Conservation (phyloP, 2,888 invertebrate species). For the Hydraecia micacea region DNA sequence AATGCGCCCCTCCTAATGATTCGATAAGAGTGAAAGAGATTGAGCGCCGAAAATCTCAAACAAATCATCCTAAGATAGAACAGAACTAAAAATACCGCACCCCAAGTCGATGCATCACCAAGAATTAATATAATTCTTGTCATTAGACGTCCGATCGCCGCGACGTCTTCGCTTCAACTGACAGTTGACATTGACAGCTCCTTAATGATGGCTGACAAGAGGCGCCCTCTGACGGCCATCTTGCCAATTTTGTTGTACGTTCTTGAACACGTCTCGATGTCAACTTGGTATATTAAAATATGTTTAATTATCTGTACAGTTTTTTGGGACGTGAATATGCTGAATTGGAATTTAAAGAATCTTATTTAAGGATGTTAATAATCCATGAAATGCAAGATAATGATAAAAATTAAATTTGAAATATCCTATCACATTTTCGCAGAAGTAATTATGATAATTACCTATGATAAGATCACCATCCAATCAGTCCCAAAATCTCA, state of each 20-base stretch:
- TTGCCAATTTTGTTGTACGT: slow-evolving; percentile 67
- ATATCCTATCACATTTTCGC: slow-evolving; percentile 7
- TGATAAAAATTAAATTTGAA: slow-evolving; percentile 20
- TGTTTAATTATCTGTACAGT: slow-evolving; percentile 65
- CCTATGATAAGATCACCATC: slow-evolving; percentile 38
- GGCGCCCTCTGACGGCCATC: slow-evolving; percentile 72
- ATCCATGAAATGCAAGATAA: slow-evolving; percentile 30
- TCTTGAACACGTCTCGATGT: slow-evolving; percentile 69
- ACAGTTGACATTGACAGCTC: slow-evolving; percentile 78
- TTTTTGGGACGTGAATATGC: slow-evolving; percentile 29
- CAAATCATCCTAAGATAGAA: slow-evolving; percentile 44
- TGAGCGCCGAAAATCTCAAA: slow-evolving; percentile 11
- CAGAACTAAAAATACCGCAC: slow-evolving; percentile 51
- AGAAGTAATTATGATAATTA: slow-evolving; percentile 38
- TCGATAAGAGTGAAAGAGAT: slow-evolving; percentile 12
- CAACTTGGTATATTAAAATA: slow-evolving; percentile 65
- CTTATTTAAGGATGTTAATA: slow-evolving; percentile 26
- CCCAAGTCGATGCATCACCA: slow-evolving; percentile 64
- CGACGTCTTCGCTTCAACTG: slow-evolving; percentile 61
- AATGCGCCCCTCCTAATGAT: neutral
- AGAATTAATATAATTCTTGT: slow-evolving; percentile 69
- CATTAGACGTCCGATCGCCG: slow-evolving; percentile 69
- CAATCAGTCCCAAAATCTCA: slow-evolving; percentile 45
- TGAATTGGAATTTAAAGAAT: slow-evolving; percentile 29
- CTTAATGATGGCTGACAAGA: slow-evolving; percentile 77